Base-by-base conservation (phyloP, 2,113 vertebrate species). In the Catharus fuscescens region DNA sequence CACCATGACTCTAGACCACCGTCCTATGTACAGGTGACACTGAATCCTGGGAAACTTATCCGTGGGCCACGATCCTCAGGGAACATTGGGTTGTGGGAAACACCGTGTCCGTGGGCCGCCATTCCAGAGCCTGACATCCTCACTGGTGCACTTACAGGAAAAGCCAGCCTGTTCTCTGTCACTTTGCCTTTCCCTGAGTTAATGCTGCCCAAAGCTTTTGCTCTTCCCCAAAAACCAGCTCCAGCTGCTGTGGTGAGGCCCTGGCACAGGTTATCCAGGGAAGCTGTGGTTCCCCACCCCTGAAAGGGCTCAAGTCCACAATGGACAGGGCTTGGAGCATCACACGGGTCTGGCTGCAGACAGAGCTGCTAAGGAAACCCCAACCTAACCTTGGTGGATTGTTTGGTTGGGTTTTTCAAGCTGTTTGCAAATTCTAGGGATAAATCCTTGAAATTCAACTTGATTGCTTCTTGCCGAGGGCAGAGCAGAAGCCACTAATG, bases 51-150 rank as follows among this genome's bases (percentile, higher is more conserved):
- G 57, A 62, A 71, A 10, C 8, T 5, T 14, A 7, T 7, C 32
- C 3, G 1, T 28, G 60, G 40, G 23, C 40, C 42, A 16, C 42
- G 6, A 4, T n/a, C 15, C 42, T 26, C 60, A 2, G 6, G n/a
- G 23, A 23, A 11, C 2, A 3, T 3, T 4, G 28, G 19, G 10
- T 4, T 7, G 4, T 12, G n/a, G 42, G 5, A 40, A 48, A 8
- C 3, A 3, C 52, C 0, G 0, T 18, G 17, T 13, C 50, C 32
- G 0, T 18, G 36, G 18, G 10, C 8, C 36, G 5, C 23, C 32
- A 14, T 52, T 73, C n/a, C 56, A 25, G 11, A 79, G 17, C 26
- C 52, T 16, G 32, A 65, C 4, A 4, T 47, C 34, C 34, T 5
- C 5, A 3, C 78, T 24, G 21, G 20, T 29, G 7, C 2, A 14